Evolutionary conservation across 2,888 invertebrate genomes (phyloP).

Genomic region (Acanthosepion lycidas): DNA sequence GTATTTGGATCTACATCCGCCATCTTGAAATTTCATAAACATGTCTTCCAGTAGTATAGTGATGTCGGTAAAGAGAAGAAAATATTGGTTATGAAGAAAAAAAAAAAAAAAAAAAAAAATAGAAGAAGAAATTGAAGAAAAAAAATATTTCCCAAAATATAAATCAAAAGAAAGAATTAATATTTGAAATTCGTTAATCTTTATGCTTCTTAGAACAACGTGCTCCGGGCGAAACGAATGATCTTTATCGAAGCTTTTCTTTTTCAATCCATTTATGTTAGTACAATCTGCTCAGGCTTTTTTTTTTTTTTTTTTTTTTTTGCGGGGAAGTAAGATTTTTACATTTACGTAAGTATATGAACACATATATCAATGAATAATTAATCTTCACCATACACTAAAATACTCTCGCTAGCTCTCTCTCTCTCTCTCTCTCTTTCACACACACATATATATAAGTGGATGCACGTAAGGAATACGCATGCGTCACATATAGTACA

Average conservation of each 20-base stretch:
- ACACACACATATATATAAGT: too few species aligned
- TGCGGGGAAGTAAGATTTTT: not conserved
- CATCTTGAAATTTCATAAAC: not conserved
- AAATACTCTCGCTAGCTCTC: too few species aligned
- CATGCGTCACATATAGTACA: too few species aligned
- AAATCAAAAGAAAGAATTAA: not conserved
- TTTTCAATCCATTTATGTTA: not conserved
- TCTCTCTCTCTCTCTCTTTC: too few species aligned
- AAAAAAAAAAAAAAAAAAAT: not conserved
- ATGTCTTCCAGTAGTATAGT: not conserved
- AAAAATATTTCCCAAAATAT: not conserved
- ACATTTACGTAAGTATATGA: not conserved
- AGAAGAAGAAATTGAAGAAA: not conserved
- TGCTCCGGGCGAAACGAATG: not conserved
- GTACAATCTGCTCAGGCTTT: not conserved
- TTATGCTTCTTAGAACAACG: not conserved
- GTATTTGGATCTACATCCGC: not conserved
- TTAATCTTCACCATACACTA: not conserved
- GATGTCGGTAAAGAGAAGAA: not conserved
- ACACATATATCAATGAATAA: not conserved
- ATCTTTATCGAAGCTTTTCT: constrained; percentile 16
- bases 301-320: not conserved
- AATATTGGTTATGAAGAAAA: not conserved
- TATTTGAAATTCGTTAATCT: constrained; percentile 33
- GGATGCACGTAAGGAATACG: too few species aligned